These are phyloP conservation scores for Oreochromis grahami DNA, from an alignment of 2,797 vertebrate species.

Conservation along the genomic window DNA sequence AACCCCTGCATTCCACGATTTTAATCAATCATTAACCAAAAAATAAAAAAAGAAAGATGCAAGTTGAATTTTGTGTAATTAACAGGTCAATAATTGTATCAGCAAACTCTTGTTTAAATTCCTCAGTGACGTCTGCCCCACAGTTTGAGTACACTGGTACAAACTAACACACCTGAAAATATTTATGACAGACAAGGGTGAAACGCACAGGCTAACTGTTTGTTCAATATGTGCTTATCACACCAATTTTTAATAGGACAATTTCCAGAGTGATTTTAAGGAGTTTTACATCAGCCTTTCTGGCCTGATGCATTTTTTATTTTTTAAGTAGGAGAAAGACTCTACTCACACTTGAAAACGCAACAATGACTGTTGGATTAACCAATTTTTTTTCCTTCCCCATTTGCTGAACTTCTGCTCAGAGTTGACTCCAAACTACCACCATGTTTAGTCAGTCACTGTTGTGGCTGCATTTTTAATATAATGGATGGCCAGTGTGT, in stretches of 20 bases:
- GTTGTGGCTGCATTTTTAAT: not conserved
- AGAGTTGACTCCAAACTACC: not conserved
- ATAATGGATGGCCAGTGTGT: not conserved
- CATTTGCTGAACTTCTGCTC: not conserved
- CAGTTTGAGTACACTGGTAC: not conserved
- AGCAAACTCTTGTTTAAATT: not conserved
- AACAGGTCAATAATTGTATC: not conserved
- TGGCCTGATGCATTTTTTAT: not conserved
- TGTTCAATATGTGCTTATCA: not conserved
- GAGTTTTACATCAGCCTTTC: not conserved
- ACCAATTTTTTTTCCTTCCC: not conserved
- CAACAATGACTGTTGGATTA: not conserved
- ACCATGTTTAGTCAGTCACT: not conserved
- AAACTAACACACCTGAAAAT: not conserved
- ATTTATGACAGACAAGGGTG: not conserved
- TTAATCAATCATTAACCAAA: not conserved
- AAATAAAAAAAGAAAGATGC: not conserved
- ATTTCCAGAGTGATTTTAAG: not conserved
- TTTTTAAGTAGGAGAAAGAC: not conserved
- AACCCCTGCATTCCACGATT: not conserved
- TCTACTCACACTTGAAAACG: not conserved
- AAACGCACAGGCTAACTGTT: accelerated
- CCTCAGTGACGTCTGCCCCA: not conserved
- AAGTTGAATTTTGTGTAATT: not conserved
- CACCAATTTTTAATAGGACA: not conserved